Percentiles rank a stretch among this genome's conserved stretches.
Evolutionary conservation across 2,888 invertebrate species (phyloP).

Genomic region (Branchellion lobata): DNA sequence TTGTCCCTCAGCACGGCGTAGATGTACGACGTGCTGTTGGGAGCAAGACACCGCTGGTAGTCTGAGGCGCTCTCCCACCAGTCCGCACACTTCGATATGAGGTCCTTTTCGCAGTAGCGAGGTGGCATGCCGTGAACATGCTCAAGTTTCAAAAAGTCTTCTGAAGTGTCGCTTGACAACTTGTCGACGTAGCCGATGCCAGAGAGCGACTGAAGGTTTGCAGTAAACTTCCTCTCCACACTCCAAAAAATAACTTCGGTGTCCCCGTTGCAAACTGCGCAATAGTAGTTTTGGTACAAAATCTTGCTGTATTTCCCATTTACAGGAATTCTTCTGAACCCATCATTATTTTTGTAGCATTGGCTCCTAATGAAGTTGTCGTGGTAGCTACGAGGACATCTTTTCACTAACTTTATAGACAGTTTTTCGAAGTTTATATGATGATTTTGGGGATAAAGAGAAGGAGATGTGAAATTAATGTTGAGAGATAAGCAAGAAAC

Average conservation of each 20-base stretch:
- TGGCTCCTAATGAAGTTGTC: constrained; percentile 44
- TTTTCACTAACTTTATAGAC: constrained; percentile 48
- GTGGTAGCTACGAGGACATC: constrained; percentile 49
- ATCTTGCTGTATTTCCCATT: constrained; percentile 48
- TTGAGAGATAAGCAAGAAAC: background rate
- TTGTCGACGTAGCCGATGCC: background rate
- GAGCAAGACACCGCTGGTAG: constrained; percentile 48
- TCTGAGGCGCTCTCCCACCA: constrained; percentile 16
- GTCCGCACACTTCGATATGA: constrained; percentile 25
- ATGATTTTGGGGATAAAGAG: background rate
- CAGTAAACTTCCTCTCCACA: constrained; percentile 17
- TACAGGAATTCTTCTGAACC: constrained; percentile 51
- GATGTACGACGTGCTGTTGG: constrained; percentile 46
- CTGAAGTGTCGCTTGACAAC: background rate
- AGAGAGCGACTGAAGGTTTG: background rate
- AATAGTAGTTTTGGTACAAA: constrained; percentile 54
- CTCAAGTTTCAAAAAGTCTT: constrained; percentile 9
- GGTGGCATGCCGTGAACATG: background rate
- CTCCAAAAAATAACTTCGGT: constrained; percentile 48
- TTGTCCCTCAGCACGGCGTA: constrained; percentile 19
- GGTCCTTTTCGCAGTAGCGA: background rate
- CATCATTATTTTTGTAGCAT: constrained; percentile 35
- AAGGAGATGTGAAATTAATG: background rate
- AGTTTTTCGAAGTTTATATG: background rate
- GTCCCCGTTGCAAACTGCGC: constrained; percentile 55